Percentiles rank a stretch among this genome's conserved stretches.
These are phyloP conservation scores for Etheostoma spectabile DNA, from an alignment of 2,113 vertebrate species.

Conservation along the genomic window DNA sequence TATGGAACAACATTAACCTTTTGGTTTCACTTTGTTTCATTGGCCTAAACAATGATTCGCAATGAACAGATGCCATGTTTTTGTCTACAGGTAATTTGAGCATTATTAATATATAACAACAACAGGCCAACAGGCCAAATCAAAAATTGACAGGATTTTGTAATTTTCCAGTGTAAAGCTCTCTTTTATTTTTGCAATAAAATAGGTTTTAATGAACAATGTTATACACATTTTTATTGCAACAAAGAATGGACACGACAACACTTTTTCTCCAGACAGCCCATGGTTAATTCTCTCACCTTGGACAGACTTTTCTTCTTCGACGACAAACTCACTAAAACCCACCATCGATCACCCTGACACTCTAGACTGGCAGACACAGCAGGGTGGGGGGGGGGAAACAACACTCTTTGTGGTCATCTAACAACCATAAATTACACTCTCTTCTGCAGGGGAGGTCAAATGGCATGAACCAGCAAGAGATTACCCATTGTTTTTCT, in stretches of 20 bases:
- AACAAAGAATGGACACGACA: neutral
- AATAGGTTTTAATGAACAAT: neutral
- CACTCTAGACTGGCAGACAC: slow-evolving; percentile 23
- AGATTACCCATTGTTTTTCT: slow-evolving; percentile 32
- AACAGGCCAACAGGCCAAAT: too few relatives aligned
- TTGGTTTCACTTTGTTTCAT: neutral
- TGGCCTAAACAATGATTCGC: neutral
- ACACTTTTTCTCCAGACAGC: neutral
- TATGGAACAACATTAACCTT: neutral
- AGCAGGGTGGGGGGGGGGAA: neutral
- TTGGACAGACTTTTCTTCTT: slow-evolving; percentile 33
- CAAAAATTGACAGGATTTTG: too few relatives aligned
- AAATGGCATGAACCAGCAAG: slow-evolving; percentile 45
- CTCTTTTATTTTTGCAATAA: neutral
- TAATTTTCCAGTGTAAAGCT: neutral
- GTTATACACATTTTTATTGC: neutral
- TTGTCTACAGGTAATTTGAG: too few relatives aligned
- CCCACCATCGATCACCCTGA: slow-evolving; percentile 48
- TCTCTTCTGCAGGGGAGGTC: slow-evolving; percentile 33
- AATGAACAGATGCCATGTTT: neutral
- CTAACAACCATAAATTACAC: slow-evolving; percentile 56
- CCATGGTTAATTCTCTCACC: neutral
- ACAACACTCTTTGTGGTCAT: slow-evolving; percentile 43
- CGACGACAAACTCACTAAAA: slow-evolving; percentile 55
- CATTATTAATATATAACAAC: too few relatives aligned